Evolutionary conservation across 2,888 invertebrate species (phyloP).

Genomic region (Liopterus haemorrhoidalis): DNA sequence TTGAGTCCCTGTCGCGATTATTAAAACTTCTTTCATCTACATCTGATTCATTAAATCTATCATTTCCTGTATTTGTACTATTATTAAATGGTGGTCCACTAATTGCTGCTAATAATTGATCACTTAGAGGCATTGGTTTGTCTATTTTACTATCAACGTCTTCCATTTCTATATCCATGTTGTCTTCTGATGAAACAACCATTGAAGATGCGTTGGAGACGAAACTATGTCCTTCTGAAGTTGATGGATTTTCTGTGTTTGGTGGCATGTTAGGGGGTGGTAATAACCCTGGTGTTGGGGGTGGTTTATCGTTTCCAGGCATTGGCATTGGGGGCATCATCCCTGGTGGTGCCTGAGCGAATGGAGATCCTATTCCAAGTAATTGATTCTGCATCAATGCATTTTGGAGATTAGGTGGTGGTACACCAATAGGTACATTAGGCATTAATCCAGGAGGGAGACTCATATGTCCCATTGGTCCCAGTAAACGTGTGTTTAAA

Average conservation of each 20-base stretch:
- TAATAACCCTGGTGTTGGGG: slow-evolving; percentile 23
- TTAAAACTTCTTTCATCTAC: not conserved
- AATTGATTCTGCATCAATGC: slow-evolving; percentile 45
- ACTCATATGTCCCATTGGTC: slow-evolving; percentile 38
- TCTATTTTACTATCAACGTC: slow-evolving; percentile 48
- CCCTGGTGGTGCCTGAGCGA: slow-evolving; percentile 39
- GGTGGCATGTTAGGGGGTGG: slow-evolving; percentile 38
- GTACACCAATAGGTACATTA: slow-evolving; percentile 52
- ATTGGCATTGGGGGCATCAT: slow-evolving; percentile 38
- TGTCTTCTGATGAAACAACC: slow-evolving; percentile 53
- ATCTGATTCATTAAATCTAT: slow-evolving; percentile 20
- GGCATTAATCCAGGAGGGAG: slow-evolving; percentile 51
- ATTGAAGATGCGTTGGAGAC: slow-evolving; percentile 30
- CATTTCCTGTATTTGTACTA: slow-evolving; percentile 23
- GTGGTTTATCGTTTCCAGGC: slow-evolving; percentile 28
- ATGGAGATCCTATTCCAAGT: slow-evolving; percentile 42
- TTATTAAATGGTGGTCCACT: slow-evolving; percentile 18
- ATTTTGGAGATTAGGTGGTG: slow-evolving; percentile 51
- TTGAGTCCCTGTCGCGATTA: slow-evolving; percentile 27
- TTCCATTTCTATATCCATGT: slow-evolving; percentile 75
- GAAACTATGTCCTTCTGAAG: slow-evolving; percentile 30
- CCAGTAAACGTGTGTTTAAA: slow-evolving; percentile 42
- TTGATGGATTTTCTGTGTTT: slow-evolving; percentile 35
- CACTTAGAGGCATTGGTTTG: slow-evolving; percentile 41
- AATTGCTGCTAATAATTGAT: slow-evolving; percentile 48